These are phyloP conservation scores for Dione vanillae DNA, from an alignment of 2,888 invertebrate species.

Conservation along the genomic window DNA sequence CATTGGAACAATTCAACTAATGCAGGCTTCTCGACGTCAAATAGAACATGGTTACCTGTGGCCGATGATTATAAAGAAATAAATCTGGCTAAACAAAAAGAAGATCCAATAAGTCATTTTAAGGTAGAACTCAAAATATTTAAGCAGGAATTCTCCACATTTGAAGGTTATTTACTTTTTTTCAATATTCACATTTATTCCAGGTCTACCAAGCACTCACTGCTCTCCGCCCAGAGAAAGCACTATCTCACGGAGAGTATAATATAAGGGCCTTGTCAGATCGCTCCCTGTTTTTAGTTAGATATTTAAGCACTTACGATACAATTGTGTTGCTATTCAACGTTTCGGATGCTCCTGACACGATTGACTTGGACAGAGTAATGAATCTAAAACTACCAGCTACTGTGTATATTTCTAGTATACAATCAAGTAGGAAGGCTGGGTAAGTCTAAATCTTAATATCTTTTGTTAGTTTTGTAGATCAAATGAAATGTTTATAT, in stretches of 20 bases:
- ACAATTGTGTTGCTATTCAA: slow-evolving; percentile 74
- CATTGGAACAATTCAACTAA: slow-evolving; percentile 85
- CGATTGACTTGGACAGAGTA: slow-evolving; percentile 61
- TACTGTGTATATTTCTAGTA: slow-evolving; percentile 57
- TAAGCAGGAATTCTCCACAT: too few relatives aligned
- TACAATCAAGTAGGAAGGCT: slow-evolving; percentile 54
- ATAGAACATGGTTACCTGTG: slow-evolving; percentile 87
- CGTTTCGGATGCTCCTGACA: slow-evolving; percentile 64
- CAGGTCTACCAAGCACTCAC: slow-evolving; percentile 83
- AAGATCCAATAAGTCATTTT: slow-evolving; percentile 78
- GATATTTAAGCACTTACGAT: slow-evolving; percentile 53
- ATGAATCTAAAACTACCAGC: slow-evolving; percentile 54
- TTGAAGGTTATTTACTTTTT: background rate
- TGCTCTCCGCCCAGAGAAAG: slow-evolving; percentile 69
- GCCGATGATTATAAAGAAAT: slow-evolving; percentile 83
- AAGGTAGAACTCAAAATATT: slow-evolving; percentile 58
- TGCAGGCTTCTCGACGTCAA: slow-evolving; percentile 85
- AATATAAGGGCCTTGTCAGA: slow-evolving; percentile 68
- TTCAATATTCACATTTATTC: background rate
- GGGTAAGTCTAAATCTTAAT: slow-evolving; percentile 53
- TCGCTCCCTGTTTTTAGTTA: slow-evolving; percentile 51
- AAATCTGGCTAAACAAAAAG: slow-evolving; percentile 84
- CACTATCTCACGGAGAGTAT: slow-evolving; percentile 66
- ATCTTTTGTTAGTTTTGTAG: background rate
- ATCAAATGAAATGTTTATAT: background rate